phyloP scores from a whole-genome alignment of 1,140 invertebrate species.

The Macrobrachium rosenbergii region DNA sequence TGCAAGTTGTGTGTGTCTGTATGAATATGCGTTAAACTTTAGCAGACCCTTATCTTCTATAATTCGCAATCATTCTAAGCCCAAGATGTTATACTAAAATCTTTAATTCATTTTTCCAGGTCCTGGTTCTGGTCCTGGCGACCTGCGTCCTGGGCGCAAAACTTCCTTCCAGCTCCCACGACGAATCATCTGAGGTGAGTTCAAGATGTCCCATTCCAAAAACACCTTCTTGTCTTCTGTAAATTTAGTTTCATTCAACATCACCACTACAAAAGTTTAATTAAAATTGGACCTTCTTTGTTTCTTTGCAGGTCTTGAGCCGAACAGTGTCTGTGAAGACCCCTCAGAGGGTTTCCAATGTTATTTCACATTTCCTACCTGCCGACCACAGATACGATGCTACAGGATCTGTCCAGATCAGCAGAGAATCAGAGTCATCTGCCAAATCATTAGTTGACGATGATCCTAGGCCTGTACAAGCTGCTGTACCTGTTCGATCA shows the following conservation, averaged over 20 bases:
- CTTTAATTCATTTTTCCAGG: not conserved
- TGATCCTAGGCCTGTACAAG: constrained; percentile 25
- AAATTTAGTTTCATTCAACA: not conserved
- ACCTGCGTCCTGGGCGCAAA: constrained; percentile 27
- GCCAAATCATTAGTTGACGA: not conserved
- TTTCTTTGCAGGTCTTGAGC: constrained; percentile 29
- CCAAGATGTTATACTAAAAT: not conserved
- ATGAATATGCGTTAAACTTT: not conserved
- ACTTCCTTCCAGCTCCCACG: not conserved
- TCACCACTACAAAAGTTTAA: not conserved
- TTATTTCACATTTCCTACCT: constrained; percentile 56
- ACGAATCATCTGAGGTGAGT: not conserved
- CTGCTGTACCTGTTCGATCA: constrained; percentile 5
- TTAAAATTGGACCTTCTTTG: not conserved
- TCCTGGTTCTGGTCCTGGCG: constrained; percentile 20
- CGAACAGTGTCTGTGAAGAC: constrained; percentile 59
- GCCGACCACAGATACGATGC: constrained; percentile 61
- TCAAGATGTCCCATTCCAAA: no score
- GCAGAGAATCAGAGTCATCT: constrained; percentile 6
- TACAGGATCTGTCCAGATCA: constrained; percentile 43
- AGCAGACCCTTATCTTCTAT: no score
- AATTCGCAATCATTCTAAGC: not conserved
- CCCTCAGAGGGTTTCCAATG: constrained; percentile 49
- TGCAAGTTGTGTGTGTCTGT: not conserved
- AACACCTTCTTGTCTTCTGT: not conserved